Evolutionary conservation across 2,888 invertebrate genomes (phyloP).

Genomic region (Chrysolina haemoptera): DNA sequence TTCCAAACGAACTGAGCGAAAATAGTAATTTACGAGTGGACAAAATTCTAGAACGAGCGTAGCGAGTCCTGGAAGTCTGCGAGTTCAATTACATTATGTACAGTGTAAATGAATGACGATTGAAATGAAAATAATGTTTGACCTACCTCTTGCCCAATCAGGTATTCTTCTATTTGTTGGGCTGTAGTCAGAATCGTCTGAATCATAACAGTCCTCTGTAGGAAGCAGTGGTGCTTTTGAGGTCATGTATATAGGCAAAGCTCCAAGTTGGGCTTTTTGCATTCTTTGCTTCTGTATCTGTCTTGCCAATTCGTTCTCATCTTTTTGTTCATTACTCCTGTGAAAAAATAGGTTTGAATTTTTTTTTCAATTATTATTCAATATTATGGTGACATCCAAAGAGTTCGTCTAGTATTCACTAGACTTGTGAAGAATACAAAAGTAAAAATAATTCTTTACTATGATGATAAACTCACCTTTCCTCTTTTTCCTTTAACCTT

Average conservation of each 20-base stretch:
- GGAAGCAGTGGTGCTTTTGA: conserved; percentile 70
- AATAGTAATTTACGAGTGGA: too few species aligned
- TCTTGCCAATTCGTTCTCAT: conserved; percentile 24
- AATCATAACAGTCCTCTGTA: conserved; percentile 73
- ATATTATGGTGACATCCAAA: too few species aligned
- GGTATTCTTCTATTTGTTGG: conserved; percentile 48
- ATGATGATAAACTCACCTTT: conserved; percentile 25
- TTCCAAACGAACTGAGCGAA: too few species aligned
- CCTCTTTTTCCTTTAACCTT: conserved; percentile 4
- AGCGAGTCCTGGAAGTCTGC: too few species aligned
- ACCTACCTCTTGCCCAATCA: conserved; percentile 69
- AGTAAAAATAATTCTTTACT: conserved; percentile 55
- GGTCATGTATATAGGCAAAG: conserved; percentile 61
- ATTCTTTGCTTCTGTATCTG: conserved; percentile 49
- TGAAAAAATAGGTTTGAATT: background rate
- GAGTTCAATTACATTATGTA: too few species aligned
- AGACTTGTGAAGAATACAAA: conserved; percentile 30
- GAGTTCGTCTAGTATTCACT: too few species aligned
- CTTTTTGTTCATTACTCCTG: conserved; percentile 52
- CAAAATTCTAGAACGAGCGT: too few species aligned
- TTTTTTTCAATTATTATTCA: too few species aligned
- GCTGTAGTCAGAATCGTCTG: conserved; percentile 70
- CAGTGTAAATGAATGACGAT: too few species aligned
- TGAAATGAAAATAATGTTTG: background rate
- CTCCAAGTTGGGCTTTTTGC: conserved; percentile 61